Percentiles rank a stretch among this genome's conserved stretches.
Evolutionary conservation across 2,797 vertebrate species (phyloP).

Genomic region (Enteromius thamalakanensis): DNA sequence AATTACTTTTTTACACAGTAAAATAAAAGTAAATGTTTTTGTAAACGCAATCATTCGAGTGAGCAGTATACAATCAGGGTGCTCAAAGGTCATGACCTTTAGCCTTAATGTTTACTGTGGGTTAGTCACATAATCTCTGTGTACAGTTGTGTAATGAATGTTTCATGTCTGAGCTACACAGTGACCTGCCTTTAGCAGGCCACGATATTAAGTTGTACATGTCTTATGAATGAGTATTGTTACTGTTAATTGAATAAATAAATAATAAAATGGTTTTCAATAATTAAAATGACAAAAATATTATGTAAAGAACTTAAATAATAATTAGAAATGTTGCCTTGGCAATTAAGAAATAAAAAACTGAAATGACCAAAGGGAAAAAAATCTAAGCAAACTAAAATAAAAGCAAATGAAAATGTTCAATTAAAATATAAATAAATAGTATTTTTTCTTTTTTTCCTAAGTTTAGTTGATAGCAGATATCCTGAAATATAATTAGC

Average conservation of each 20-base stretch:
- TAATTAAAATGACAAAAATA: neutral
- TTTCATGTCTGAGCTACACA: neutral
- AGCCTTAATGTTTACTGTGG: conserved; percentile 16
- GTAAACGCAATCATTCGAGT: neutral
- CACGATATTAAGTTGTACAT: neutral
- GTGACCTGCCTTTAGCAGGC: neutral
- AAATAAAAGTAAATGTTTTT: conserved; percentile 12
- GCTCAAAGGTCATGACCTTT: conserved; percentile 19
- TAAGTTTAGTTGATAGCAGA: neutral
- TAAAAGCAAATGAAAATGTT: neutral
- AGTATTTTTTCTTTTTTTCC: too few relatives aligned
- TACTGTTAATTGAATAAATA: neutral
- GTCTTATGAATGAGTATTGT: neutral
- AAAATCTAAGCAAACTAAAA: neutral
- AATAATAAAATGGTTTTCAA: neutral
- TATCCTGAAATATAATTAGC: neutral
- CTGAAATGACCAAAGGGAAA: neutral
- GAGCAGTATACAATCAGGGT: neutral
- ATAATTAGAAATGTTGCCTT: neutral
- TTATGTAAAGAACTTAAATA: neutral
- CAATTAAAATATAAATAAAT: neutral
- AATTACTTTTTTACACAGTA: neutral
- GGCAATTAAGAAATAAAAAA: neutral
- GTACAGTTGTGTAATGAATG: neutral
- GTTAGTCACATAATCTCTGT: conserved; percentile 22